Percentiles rank a stretch among this genome's conserved stretches.
Conservation (phyloP, 2,888 invertebrate species). For the Eupithecia vulgata region DNA sequence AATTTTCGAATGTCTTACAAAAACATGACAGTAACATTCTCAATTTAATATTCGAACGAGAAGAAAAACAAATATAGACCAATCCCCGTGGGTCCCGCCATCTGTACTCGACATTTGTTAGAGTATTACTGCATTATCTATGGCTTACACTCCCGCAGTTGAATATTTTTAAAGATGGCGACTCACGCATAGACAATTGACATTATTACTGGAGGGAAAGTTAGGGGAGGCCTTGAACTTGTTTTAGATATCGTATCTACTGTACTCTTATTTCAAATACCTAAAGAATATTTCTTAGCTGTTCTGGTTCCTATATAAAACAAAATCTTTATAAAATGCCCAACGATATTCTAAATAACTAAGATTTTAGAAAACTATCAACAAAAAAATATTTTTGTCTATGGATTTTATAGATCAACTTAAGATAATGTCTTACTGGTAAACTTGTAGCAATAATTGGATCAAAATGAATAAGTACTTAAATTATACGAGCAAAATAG, state of each 20-base stretch:
- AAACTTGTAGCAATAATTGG: background rate
- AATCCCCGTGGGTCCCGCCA: slow-evolving; percentile 69
- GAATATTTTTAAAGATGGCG: slow-evolving; percentile 59
- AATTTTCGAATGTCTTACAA: slow-evolving; percentile 6
- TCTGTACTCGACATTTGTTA: slow-evolving; percentile 62
- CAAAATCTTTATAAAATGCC: background rate
- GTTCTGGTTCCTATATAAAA: background rate
- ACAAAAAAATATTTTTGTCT: background rate
- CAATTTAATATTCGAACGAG: slow-evolving; percentile 16
- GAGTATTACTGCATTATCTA: slow-evolving; percentile 54
- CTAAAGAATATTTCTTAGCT: background rate
- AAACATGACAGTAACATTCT: slow-evolving; percentile 2
- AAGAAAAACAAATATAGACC: slow-evolving; percentile 16
- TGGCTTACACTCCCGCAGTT: slow-evolving; percentile 47
- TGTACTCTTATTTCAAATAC: background rate
- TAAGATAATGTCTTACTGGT: no score
- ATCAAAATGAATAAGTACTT: background rate
- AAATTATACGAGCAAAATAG: slow-evolving; percentile 4
- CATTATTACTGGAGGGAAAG: slow-evolving; percentile 57
- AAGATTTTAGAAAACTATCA: background rate
- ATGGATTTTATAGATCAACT: background rate
- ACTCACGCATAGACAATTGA: slow-evolving; percentile 47
- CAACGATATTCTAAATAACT: background rate
- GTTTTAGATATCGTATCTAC: background rate
- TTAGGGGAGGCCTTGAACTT: slow-evolving; percentile 26